Percentiles rank a stretch among this genome's conserved stretches.
These are phyloP conservation scores for Callospermophilus lateralis DNA, from an alignment of 2,113 vertebrate species.

Conservation along the genomic window DNA sequence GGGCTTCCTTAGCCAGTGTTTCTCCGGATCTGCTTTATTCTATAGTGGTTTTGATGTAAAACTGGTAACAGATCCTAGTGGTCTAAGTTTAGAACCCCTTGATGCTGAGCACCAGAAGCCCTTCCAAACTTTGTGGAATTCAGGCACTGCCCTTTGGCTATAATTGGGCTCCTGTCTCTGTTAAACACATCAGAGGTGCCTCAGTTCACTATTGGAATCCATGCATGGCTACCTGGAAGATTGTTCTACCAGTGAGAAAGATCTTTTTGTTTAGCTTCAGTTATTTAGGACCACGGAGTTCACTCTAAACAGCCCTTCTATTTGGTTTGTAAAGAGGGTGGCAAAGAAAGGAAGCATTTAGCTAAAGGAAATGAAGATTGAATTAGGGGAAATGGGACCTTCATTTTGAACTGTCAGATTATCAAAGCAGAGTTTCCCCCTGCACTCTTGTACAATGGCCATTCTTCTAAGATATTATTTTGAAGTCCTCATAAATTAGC, in stretches of 20 bases:
- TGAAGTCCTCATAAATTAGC: constrained; percentile 69
- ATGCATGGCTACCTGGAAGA: constrained; percentile 69
- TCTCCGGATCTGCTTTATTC: constrained; percentile 56
- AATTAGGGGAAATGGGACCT: constrained; percentile 81
- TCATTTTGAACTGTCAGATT: constrained; percentile 78
- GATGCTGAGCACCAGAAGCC: constrained; percentile 20
- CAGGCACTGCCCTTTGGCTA: background rate
- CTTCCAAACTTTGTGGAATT: background rate
- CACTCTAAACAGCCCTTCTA: constrained; percentile 75
- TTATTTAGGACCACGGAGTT: constrained; percentile 78
- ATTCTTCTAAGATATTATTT: constrained; percentile 67
- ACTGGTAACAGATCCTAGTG: background rate
- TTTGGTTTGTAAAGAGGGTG: constrained; percentile 73
- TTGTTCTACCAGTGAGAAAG: constrained; percentile 75
- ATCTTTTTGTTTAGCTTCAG: constrained; percentile 78
- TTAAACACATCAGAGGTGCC: background rate
- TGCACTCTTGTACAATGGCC: constrained; percentile 69
- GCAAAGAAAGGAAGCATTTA: constrained; percentile 79
- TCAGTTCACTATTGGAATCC: background rate
- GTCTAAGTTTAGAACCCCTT: constrained; percentile 58
- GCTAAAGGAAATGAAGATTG: constrained; percentile 76
- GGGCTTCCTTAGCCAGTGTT: constrained; percentile 30
- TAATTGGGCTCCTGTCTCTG: background rate
- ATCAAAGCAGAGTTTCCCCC: constrained; percentile 77
- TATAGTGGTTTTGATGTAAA: constrained; percentile 67